Conservation (phyloP, 2,888 invertebrate genomes). For the Calliopum simillimum region DNA sequence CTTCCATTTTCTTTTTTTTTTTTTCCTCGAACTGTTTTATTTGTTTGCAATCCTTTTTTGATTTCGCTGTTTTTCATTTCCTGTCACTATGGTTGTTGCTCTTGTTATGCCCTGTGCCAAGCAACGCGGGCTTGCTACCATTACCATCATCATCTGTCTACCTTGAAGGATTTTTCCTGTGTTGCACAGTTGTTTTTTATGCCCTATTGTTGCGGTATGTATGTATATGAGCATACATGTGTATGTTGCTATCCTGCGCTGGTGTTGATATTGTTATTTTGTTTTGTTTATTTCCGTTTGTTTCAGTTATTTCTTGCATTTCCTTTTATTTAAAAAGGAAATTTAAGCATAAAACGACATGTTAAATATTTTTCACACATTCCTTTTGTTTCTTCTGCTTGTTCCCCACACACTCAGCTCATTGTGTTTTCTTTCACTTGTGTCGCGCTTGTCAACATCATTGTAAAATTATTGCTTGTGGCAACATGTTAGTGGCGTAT, state of each 20-base stretch:
- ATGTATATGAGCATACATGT: neutral
- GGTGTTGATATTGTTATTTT: neutral
- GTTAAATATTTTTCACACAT: too few relatives aligned
- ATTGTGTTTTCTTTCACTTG: too few relatives aligned
- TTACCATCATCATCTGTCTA: slow-evolving; percentile 3
- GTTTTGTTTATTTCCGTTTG: neutral
- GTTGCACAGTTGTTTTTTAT: too few relatives aligned
- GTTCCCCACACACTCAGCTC: too few relatives aligned
- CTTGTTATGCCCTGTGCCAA: slow-evolving; percentile 1
- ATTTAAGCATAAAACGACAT: too few relatives aligned
- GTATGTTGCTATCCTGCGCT: neutral
- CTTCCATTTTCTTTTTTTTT: neutral
- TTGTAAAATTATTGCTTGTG: too few relatives aligned
- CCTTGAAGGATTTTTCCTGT: slow-evolving; percentile 24
- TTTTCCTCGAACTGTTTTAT: neutral
- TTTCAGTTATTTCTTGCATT: neutral
- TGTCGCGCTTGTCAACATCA: too few relatives aligned
- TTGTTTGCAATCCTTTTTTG: neutral
- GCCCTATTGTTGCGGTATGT: neutral
- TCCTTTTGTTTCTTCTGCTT: too few relatives aligned
- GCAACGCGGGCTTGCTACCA: neutral
- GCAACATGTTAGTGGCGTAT: too few relatives aligned
- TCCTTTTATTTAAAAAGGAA: too few relatives aligned
- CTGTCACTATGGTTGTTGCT: neutral
- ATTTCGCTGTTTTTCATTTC: neutral